phyloP scores from a whole-genome alignment of 2,113 vertebrate genomes.

The Euleptes europaea region DNA sequence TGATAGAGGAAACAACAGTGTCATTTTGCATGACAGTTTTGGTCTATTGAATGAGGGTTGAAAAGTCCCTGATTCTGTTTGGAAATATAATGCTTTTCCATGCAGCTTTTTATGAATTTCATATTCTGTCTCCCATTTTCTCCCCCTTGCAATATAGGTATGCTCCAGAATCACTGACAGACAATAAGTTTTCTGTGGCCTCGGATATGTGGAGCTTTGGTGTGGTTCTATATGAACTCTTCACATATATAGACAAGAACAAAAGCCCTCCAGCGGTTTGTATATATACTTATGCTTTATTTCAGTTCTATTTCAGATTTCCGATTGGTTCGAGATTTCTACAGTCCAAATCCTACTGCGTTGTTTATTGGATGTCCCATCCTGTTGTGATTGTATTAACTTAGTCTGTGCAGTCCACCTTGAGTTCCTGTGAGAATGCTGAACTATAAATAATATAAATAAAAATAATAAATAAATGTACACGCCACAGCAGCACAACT shows the following conservation, averaged over 20 bases:
- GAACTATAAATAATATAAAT: no score
- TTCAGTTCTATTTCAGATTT: no score
- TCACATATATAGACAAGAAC: conserved; percentile 94
- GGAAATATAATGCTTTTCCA: background rate
- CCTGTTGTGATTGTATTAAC: no score
- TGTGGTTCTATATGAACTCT: conserved; percentile 96
- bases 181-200: conserved; percentile 96
- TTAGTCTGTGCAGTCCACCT: no score
- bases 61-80: background rate
- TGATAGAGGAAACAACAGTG: background rate
- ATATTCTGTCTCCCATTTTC: background rate
- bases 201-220: conserved; percentile 99
- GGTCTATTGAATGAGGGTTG: background rate
- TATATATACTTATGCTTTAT: background rate
- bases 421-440: no score
- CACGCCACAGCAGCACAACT: no score
- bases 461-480: no score
- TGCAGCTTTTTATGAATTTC: background rate
- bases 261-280: conserved; percentile 93
- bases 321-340: no score
- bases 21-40: background rate
- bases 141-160: conserved; percentile 80
- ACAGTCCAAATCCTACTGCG: no score
- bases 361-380: no score
- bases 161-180: conserved; percentile 94